These are phyloP conservation scores for Clepsis dumicolana DNA, from an alignment of 2,888 invertebrate genomes.

Conservation along the genomic window DNA sequence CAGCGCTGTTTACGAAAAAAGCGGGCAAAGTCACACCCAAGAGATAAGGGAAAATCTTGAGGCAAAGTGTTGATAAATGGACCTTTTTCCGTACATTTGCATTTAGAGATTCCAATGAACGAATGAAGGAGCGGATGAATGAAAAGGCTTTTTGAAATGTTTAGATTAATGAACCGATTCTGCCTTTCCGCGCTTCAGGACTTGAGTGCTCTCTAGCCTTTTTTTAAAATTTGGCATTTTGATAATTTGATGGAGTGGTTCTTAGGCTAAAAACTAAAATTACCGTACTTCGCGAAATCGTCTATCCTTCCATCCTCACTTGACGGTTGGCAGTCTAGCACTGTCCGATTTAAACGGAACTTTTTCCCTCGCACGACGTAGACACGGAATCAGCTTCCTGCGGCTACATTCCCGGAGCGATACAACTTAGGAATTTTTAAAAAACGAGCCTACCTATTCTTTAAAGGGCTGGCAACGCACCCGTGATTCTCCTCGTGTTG, in stretches of 20 bases:
- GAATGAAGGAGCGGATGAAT: constrained; percentile 26
- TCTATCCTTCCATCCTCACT: too few species aligned
- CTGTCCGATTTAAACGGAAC: too few species aligned
- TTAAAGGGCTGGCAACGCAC: too few species aligned
- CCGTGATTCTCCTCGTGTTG: too few species aligned
- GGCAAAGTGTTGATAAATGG: constrained; percentile 32
- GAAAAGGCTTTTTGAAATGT: constrained; percentile 23
- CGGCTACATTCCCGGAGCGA: too few species aligned
- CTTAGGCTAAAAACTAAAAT: too few species aligned
- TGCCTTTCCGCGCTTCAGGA: constrained; percentile 4
- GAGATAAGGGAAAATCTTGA: constrained; percentile 12
- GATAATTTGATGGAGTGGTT: constrained; percentile 10
- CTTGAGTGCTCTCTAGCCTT: constrained; percentile 11
- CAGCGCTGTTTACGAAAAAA: neutral
- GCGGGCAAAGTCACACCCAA: constrained; percentile 4
- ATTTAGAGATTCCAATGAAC: constrained; percentile 28
- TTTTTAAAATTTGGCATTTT: neutral
- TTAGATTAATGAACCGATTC: constrained; percentile 28
- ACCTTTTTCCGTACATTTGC: constrained; percentile 30
- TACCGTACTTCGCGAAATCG: too few species aligned
- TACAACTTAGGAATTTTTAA: too few species aligned
- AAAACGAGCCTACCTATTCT: too few species aligned
- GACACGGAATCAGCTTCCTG: too few species aligned
- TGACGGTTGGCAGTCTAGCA: too few species aligned
- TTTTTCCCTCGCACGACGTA: too few species aligned